A percentile compares a stretch with the other conserved stretches of the same genome.
phyloP scores from a whole-genome alignment of 2,888 invertebrate genomes.

The Hydriomena furcata region DNA sequence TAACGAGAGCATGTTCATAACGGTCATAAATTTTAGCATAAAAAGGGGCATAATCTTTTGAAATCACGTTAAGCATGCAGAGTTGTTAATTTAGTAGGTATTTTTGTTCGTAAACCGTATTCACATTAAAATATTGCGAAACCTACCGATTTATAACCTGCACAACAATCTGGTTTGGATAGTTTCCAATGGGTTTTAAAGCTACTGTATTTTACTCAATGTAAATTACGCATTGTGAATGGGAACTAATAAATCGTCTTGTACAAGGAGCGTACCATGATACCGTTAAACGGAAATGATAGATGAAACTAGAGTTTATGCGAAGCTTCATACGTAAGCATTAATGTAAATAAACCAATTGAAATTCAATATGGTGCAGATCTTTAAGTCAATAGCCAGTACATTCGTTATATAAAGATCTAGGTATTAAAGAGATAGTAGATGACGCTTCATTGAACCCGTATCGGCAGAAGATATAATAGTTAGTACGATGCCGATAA shows the following conservation, averaged over 20 bases:
- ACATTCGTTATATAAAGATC: constrained; percentile 20
- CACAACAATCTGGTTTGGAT: constrained; percentile 42
- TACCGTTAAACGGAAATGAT: constrained; percentile 36
- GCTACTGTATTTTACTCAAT: constrained; percentile 44
- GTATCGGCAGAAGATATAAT: background rate
- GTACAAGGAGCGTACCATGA: constrained; percentile 41
- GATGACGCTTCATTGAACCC: constrained; percentile 10
- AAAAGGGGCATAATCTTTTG: constrained; percentile 16
- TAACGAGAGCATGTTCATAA: no score
- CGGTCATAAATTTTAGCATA: background rate
- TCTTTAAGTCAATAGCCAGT: constrained; percentile 22
- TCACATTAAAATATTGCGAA: constrained; percentile 25
- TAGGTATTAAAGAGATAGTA: constrained; percentile 4
- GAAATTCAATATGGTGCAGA: constrained; percentile 31
- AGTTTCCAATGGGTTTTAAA: constrained; percentile 47
- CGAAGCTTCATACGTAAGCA: constrained; percentile 31
- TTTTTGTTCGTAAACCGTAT: constrained; percentile 12
- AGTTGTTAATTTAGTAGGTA: background rate
- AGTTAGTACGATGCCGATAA: background rate
- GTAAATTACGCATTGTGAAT: constrained; percentile 46
- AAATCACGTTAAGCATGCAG: background rate
- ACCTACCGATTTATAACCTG: constrained; percentile 24
- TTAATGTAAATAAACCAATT: constrained; percentile 28
- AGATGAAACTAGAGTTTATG: constrained; percentile 32
- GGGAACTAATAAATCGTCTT: constrained; percentile 44